Evolutionary conservation across 2,113 vertebrate species (phyloP), one percentile per base, ranked within the genome.

Genomic region (Elephantulus edwardii): DNA sequence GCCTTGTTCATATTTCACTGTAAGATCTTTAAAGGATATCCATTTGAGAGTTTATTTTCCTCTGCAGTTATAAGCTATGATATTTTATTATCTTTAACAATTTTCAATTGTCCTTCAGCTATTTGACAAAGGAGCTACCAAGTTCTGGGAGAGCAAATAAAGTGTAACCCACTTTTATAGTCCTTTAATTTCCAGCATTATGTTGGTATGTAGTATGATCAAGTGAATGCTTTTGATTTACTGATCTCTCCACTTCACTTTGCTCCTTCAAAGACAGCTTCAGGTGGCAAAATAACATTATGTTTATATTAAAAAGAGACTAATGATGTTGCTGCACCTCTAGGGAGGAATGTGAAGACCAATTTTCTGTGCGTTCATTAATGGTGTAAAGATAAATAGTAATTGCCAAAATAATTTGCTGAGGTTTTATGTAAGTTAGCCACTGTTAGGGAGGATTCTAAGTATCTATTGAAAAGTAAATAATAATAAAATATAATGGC

Each of bases 301-400:
- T 40, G 75, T n/a, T 92, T 42, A 19, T 40, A 22, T 72, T 50
- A 50, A 50, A 50, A 50, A 50, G 48, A 50, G 16, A 16, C 16
- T 50, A 50, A 50, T 50, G 48, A 50, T 54, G 52, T 10, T 50
- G 14, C 48, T 19, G 20, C 4, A 54, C 8, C 17, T 19, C 87
- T 42, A 77, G 35, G 33, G 16, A 84, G 40, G 16, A 56, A n/a
- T 46, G 80, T 40, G 26, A 83, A 87, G 72, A 54, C 54, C 76
- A 84, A 42, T 91, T 77, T 94, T 87, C 77, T 33, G 54, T 81
- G 33, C 56, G 74, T 82, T 82, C 56, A 64, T 83, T 92, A 58
- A 30, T 75, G n/a, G 6, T 89, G 0, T 74, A 38, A 77, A 71
- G 58, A 76, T 48, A 28, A 76, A 60, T 14, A 64, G 8, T 80